These are phyloP conservation scores for Hypsopygia costalis DNA, from an alignment of 2,888 invertebrate species.

Conservation along the genomic window DNA sequence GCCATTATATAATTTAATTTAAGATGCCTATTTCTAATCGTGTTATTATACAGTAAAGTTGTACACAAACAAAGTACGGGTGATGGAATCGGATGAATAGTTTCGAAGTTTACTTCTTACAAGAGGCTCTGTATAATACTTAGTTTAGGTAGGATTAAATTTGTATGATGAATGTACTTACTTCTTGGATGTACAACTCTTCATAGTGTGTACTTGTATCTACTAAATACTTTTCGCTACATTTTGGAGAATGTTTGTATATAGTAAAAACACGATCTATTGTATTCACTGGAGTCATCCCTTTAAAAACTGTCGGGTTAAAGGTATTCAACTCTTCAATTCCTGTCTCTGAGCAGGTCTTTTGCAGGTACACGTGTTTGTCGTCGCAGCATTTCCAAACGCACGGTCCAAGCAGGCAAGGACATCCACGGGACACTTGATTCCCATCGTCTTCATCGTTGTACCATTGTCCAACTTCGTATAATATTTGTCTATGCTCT, in stretches of 20 bases:
- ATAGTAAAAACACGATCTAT: slow-evolving; percentile 23
- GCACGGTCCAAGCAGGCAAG: slow-evolving; percentile 55
- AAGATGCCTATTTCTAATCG: too few relatives aligned
- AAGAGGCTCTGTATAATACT: too few relatives aligned
- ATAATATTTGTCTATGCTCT: slow-evolving; percentile 48
- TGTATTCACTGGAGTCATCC: slow-evolving; percentile 30
- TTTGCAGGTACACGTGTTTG: slow-evolving; percentile 36
- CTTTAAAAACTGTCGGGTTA: slow-evolving; percentile 53
- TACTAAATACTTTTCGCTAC: slow-evolving; percentile 49
- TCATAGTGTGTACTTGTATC: slow-evolving; percentile 34
- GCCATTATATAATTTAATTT: too few relatives aligned
- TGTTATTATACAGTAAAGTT: too few relatives aligned
- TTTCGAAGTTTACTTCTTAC: too few relatives aligned
- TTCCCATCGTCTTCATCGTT: slow-evolving; percentile 36
- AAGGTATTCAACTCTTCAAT: slow-evolving; percentile 45
- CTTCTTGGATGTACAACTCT: slow-evolving; percentile 60
- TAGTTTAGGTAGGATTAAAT: too few relatives aligned
- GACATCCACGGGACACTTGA: slow-evolving; percentile 45
- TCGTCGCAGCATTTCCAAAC: slow-evolving; percentile 58
- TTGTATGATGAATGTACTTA: slow-evolving; percentile 33
- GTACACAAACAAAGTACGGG: too few relatives aligned
- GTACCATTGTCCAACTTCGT: slow-evolving; percentile 46
- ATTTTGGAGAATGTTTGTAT: slow-evolving; percentile 24
- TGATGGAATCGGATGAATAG: too few relatives aligned
- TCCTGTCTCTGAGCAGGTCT: slow-evolving; percentile 37